Base-by-base conservation (phyloP, 2,113 vertebrate species). In the Archilochus colubris region DNA sequence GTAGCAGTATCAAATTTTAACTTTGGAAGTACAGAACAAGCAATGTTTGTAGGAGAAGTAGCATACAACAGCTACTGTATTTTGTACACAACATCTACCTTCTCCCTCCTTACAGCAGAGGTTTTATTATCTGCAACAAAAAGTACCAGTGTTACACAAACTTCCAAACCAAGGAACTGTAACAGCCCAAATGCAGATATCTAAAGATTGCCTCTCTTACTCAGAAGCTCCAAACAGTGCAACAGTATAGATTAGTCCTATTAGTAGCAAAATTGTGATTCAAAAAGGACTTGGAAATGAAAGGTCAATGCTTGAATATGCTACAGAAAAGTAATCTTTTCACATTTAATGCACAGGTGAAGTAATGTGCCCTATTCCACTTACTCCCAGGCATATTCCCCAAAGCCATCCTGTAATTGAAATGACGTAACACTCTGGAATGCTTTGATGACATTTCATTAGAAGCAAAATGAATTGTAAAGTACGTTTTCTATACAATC, bases 401-500 rank as follows among this genome's bases (percentile, higher is more conserved):
- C 75, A 92, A 69, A 88, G 85, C 77, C 74, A 93, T 54, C 40
- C 59, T 94, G 74, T 89, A 95, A 89, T 28, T 89, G 82, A 86
- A 84, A 62, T 77, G 61, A 95, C 0, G 10, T 83, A 94, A 94
- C 64, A 51, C 48, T 40, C 67, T 74, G n/a, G 55, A 93, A 59
- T 38, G 50, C 53, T 90, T 43, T 50, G 78, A 91, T 43, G 72
- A 73, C 67, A 88, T 83, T 89, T 93, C 68, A 94, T 91, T 88
- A 94, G 38, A 58, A 58, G 75, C 23, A 87, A 82, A 89, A 81
- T 54, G 23, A 80, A 77, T 40, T 81, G 27, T 54, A 90, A 95
- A 91, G 66, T 31, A 27, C 16, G 58, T 68, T 66, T 89, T 76
- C 69, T 54, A 82, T n/a, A 76, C 24, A 91, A 82, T 86, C 22